Evolutionary conservation across 1,140 invertebrate genomes (phyloP).

Genomic region (Cherax destructor): DNA sequence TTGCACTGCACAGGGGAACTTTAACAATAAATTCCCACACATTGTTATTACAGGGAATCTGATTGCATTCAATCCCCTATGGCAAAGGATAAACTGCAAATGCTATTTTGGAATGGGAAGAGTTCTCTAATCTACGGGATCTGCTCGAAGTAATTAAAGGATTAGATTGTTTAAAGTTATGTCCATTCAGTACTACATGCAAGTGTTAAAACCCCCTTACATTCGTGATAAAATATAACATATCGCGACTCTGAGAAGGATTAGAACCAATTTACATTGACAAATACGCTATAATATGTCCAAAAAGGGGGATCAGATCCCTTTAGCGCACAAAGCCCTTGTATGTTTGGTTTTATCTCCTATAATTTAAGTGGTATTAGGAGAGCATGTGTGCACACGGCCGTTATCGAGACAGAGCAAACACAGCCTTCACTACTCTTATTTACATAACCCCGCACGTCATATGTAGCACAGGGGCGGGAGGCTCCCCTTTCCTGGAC

Average conservation of each 20-base stretch:
- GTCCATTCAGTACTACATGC: neutral
- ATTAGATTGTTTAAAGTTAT: neutral
- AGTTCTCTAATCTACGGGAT: conserved; percentile 8
- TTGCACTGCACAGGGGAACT: neutral
- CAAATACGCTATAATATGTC: conserved; percentile 31
- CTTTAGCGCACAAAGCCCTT: conserved; percentile 39
- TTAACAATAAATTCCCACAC: conserved; percentile 1
- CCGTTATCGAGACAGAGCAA: neutral
- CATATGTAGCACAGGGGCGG: neutral
- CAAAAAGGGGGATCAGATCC: conserved; percentile 37
- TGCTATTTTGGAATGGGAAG: conserved; percentile 7
- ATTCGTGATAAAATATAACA: neutral
- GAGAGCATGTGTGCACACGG: conserved; percentile 22
- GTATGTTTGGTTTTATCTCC: conserved; percentile 31
- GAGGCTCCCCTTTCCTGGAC: neutral
- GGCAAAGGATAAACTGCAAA: neutral
- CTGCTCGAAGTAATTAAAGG: neutral
- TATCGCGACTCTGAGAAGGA: conserved; percentile 11
- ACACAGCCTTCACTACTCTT: conserved; percentile 5
- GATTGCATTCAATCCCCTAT: conserved; percentile 16
- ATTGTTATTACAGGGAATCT: conserved; percentile 15
- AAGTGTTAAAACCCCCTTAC: neutral
- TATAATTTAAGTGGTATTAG: conserved; percentile 46
- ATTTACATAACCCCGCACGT: neutral
- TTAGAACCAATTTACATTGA: conserved; percentile 34